Evolutionary conservation across 2,888 invertebrate species (phyloP), one percentile per base, ranked within the genome.

Genomic region (Meghimatium bilineatum): DNA sequence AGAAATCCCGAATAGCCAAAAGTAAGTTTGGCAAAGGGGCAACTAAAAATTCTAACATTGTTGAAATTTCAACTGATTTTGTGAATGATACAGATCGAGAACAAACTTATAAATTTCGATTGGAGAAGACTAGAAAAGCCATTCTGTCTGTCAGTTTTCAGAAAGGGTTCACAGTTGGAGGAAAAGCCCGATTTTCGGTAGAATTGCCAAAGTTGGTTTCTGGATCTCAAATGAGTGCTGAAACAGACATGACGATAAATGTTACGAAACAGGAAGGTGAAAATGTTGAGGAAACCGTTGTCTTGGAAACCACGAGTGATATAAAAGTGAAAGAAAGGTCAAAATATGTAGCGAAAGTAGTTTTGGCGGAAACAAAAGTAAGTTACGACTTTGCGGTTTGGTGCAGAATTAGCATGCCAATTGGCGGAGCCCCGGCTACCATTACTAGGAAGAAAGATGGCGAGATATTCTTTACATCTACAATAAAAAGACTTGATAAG

Each of bases 31-130:
- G 44, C 6, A 49, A 80, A 12, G 32, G 32, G 8, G 8, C 32
- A 32, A 1, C 34, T 32, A 32, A 34, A 10, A 67, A 66, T 26
- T 49, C 67, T 12, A 72, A 85, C 72, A 72, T 56, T 5, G 52
- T 82, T 49, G 83, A 79, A 20, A 76, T 87, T 17, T 67, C 63
- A 44, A 87, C 87, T 26, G 85, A 87, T 66, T 87, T 86, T 75
- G 75, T 82, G 49, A 87, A 87, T 72, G 76, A 86, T 78, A 87
- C 87, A 6, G 76, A 63, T 32, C 81, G 29, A 23, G 79, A 82
- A 20, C 87, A 87, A 79, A 87, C 86, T 0, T 87, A 85, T 82
- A 86, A 84, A 76, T 87, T 87, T 79, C 85, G 85, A 32, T 80
- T 87, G 38, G 85, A 87, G 77, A 86, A 85, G 67, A 86, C 87